Evolutionary conservation across 2,113 vertebrate species (phyloP), one percentile per base, ranked within the genome.

Genomic region (Mus spicilegus): DNA sequence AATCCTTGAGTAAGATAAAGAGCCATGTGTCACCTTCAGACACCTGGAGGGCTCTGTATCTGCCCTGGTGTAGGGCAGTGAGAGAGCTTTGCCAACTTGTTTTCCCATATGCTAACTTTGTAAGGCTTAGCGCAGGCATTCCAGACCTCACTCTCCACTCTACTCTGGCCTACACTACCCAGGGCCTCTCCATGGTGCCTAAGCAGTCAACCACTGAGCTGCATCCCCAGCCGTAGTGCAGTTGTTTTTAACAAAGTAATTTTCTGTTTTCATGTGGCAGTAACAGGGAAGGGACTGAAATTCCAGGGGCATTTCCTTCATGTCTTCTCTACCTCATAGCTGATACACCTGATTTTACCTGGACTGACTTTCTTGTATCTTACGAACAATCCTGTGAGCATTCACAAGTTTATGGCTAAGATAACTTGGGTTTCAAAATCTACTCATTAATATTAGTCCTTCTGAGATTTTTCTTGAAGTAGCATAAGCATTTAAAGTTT

Each of bases 281-380:
- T 36, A 46, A 30, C 58, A 24, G 56, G 19, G 56, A 61, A 76
- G 56, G 63, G 80, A 22, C 42, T 69, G 46, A 36, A 54, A n/a
- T 87, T 14, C 54, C 17, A 54, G 65, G 12, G 2, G 20, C 33
- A 46, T 58, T 90, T 92, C n/a, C 24, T 70, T 17, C 87, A 24
- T 63, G 39, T 54, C 51, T 24, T 2, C 7, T 33, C 28, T 51
- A 42, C 63, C 81, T 92, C n/a, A 9, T n/a, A 49, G 22, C 39
- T n/a, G n/a, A 30, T 9, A 7, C 1, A 30, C 22, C 30, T 86
- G 30, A 10, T 54, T 9, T 77, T 49, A 13, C 30, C 49, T 77
- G 10, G 46, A 54, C 90, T 65, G 28, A 24, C 42, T 93, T 91
- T 69, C 46, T 56, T 90, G 95, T 87, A 84, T 67, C 73, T n/a